Evolutionary conservation across 2,113 vertebrate species (phyloP).

Genomic region (Tor tambroides): DNA sequence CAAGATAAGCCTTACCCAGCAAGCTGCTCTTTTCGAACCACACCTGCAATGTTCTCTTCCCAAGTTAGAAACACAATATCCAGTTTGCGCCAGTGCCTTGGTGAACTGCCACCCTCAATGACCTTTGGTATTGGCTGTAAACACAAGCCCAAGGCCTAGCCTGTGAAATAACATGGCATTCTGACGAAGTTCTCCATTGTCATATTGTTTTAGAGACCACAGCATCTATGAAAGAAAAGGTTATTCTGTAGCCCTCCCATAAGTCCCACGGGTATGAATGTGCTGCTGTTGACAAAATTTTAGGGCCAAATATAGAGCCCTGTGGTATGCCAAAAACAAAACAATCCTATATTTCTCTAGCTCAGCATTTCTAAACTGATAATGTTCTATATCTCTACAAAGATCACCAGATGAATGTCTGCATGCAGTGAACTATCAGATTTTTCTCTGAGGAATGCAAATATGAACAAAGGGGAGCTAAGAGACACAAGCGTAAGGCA

Average conservation of each 20-base stretch:
- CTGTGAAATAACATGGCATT: slow-evolving; percentile 1
- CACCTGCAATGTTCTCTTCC: slow-evolving; percentile 40
- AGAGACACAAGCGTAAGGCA: background rate
- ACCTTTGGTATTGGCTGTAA: slow-evolving; percentile 33
- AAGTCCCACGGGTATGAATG: slow-evolving; percentile 39
- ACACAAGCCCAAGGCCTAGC: slow-evolving; percentile 22
- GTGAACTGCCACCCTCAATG: slow-evolving; percentile 32
- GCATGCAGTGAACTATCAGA: background rate
- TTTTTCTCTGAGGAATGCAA: slow-evolving; percentile 21
- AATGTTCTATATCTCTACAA: background rate
- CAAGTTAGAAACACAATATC: slow-evolving; percentile 42
- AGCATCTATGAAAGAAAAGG: slow-evolving; percentile 44
- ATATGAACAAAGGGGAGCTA: background rate
- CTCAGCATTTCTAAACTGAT: background rate
- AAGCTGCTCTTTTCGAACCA: slow-evolving; percentile 26
- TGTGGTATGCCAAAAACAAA: slow-evolving; percentile 23
- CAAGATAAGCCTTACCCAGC: slow-evolving; percentile 31
- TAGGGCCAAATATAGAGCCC: slow-evolving; percentile 20
- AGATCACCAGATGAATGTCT: background rate
- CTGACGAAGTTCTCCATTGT: slow-evolving; percentile 56
- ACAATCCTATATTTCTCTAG: background rate
- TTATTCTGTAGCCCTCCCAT: slow-evolving; percentile 46
- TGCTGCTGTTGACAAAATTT: background rate
- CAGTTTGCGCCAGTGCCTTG: slow-evolving; percentile 1
- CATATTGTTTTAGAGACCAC: slow-evolving; percentile 55